Evolutionary conservation across 2,113 vertebrate species (phyloP).

Genomic region (Osmerus mordax): DNA sequence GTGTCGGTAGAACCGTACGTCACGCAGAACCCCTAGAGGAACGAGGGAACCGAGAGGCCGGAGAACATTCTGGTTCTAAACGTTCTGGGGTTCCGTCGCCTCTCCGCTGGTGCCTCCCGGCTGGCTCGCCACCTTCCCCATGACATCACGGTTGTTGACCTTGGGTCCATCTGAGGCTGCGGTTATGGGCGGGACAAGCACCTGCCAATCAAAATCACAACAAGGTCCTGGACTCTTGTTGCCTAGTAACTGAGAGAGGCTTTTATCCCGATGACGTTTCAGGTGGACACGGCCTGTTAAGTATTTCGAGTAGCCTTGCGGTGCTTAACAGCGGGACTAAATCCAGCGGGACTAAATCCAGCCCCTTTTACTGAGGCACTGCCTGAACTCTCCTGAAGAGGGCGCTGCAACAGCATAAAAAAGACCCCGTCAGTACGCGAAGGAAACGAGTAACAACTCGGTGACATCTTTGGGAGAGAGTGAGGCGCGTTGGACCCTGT

Average conservation of each 20-base stretch:
- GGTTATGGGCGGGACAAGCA: neutral
- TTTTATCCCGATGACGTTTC: constrained; percentile 11
- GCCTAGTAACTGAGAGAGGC: neutral
- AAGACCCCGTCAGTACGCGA: neutral
- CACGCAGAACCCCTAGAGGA: too few species aligned
- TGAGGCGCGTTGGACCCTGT: neutral
- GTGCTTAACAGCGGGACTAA: neutral
- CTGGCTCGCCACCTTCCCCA: too few species aligned
- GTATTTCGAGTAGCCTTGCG: neutral
- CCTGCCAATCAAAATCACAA: neutral
- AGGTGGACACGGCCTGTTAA: neutral
- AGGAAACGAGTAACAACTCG: constrained; percentile 12
- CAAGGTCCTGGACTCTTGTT: neutral
- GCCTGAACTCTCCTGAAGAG: constrained; percentile 25
- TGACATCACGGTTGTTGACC: too few species aligned
- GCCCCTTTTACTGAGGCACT: neutral
- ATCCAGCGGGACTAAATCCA: neutral
- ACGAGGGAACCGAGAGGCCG: too few species aligned
- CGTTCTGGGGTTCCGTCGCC: too few species aligned
- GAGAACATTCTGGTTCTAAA: too few species aligned
- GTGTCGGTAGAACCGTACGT: too few species aligned
- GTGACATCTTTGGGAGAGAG: constrained; percentile 40
- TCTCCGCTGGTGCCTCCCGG: too few species aligned
- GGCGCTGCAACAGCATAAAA: constrained; percentile 19
- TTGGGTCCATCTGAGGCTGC: too few species aligned